Evolutionary conservation across 30 jellyfish, hydroid and myxozoan genomes (phyloP).

Genomic region (Hydra vulgaris): DNA sequence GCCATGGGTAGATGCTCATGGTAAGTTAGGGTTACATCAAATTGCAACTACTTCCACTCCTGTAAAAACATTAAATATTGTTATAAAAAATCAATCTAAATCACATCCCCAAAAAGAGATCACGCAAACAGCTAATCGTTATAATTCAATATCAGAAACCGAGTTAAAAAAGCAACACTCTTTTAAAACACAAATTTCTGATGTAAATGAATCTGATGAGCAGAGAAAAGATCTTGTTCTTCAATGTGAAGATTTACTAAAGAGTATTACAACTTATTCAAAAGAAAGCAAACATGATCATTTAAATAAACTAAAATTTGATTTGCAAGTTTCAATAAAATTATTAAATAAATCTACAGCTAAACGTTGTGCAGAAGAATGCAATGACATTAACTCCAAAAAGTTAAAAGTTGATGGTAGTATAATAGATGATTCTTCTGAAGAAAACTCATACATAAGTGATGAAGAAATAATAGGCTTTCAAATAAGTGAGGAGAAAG

Average conservation of each 20-base stretch:
- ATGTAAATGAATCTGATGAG: conserved; percentile 14
- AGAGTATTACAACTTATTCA: conserved; percentile 11
- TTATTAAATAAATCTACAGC: not conserved
- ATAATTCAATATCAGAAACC: not conserved
- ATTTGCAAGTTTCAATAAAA: conserved; percentile 19
- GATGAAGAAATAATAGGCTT: conserved; percentile 21
- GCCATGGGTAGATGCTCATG: conserved; percentile 37
- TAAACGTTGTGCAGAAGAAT: not conserved
- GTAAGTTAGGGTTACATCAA: conserved; percentile 19
- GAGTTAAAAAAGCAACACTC: not conserved
- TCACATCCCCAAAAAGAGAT: conserved; percentile 9
- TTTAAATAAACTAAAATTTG: conserved; percentile 15
- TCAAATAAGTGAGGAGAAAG: conserved; percentile 5
- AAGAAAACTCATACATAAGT: conserved; percentile 13
- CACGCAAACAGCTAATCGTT: not conserved
- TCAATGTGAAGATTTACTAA: conserved; percentile 21
- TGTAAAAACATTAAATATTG: not conserved
- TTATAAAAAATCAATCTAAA: not conserved
- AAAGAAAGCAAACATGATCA: conserved; percentile 8
- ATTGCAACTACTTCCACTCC: conserved; percentile 8
- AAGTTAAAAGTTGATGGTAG: not conserved
- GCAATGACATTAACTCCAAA: not conserved
- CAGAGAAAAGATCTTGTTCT: conserved; percentile 19
- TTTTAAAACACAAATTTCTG: not conserved
- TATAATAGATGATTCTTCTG: conserved; percentile 5